phyloP scores from a whole-genome alignment of 1,140 invertebrate genomes.

The Oedothorax gibbosus region DNA sequence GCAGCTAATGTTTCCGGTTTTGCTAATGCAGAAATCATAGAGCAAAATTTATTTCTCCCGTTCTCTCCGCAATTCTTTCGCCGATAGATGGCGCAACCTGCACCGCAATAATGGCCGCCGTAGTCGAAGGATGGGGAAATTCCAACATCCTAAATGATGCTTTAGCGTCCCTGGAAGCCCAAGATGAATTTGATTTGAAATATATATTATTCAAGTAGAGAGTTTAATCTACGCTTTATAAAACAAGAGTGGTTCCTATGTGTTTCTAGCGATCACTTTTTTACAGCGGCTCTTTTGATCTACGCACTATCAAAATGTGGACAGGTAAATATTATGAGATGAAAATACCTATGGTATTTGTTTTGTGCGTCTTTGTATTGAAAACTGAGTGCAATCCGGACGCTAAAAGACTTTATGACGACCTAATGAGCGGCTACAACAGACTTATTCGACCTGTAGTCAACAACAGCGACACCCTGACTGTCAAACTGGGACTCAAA shows the following conservation, averaged over 20 bases:
- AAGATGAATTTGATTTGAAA: conserved; percentile 7
- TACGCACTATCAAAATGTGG: background rate
- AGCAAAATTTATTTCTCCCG: conserved; percentile 34
- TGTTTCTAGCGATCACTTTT: background rate
- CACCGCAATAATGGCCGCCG: background rate
- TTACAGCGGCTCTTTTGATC: background rate
- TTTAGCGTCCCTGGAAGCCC: conserved; percentile 1
- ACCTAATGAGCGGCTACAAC: conserved; percentile 96
- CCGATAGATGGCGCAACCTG: conserved; percentile 54
- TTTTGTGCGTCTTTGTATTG: background rate
- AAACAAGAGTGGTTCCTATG: background rate
- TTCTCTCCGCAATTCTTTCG: background rate
- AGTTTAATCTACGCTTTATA: background rate
- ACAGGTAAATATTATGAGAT: background rate
- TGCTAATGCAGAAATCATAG: conserved; percentile 44
- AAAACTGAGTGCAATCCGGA: conserved; percentile 80
- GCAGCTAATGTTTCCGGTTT: conserved; percentile 32
- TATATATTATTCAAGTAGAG: background rate
- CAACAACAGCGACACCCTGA: conserved; percentile 95
- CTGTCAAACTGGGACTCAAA: conserved; percentile 94
- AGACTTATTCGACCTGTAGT: conserved; percentile 95
- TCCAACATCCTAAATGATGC: conserved; percentile 10
- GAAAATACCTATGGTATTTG: background rate
- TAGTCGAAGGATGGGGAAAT: conserved; percentile 9
- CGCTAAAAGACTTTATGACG: conserved; percentile 93